Evolutionary conservation across 2,113 vertebrate species (phyloP).

Genomic region (Aegithalos caudatus): DNA sequence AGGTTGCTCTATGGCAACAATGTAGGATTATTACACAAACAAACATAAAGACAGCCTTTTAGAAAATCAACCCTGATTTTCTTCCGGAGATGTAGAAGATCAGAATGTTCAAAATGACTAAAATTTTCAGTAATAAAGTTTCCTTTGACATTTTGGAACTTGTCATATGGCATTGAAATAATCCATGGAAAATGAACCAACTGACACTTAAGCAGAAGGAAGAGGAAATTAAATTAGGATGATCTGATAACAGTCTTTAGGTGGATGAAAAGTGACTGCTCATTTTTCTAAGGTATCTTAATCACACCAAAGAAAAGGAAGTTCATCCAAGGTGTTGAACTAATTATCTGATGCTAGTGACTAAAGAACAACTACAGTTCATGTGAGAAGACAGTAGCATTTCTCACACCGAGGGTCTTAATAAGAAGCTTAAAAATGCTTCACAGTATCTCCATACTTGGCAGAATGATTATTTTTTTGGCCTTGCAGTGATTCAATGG

Average conservation of each 20-base stretch:
- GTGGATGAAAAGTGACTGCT: background rate
- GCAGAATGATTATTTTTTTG: background rate
- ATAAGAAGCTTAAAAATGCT: background rate
- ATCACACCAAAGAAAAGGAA: background rate
- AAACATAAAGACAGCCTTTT: background rate
- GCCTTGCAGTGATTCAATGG: background rate
- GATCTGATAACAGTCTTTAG: background rate
- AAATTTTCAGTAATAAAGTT: background rate
- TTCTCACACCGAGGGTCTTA: rapidly evolving
- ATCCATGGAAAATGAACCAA: background rate
- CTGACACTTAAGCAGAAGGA: background rate
- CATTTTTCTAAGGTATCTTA: background rate
- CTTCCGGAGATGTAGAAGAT: background rate
- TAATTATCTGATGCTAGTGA: background rate
- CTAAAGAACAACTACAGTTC: background rate
- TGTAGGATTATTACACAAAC: background rate
- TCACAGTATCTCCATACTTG: background rate
- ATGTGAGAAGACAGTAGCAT: background rate
- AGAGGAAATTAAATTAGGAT: background rate
- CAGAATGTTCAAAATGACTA: background rate
- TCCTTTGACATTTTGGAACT: background rate
- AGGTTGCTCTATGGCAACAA: background rate
- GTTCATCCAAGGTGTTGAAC: background rate
- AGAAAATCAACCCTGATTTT: background rate
- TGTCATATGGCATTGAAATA: background rate